Base-by-base conservation (phyloP, 1,140 invertebrate genomes). In the Telenomus remus region DNA sequence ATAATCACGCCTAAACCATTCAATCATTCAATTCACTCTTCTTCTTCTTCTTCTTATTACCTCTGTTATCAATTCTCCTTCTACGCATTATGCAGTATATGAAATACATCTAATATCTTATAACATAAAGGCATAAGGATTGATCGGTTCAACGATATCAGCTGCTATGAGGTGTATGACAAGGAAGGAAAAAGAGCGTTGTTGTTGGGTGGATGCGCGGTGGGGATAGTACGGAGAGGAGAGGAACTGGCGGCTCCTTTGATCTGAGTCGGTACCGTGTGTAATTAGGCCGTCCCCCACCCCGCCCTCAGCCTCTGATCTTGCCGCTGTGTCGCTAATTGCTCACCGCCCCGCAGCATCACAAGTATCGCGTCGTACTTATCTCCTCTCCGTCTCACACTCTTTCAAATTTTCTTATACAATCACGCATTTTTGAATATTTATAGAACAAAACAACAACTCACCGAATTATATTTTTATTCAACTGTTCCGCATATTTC, bases 271-370 rank as follows among this genome's bases (percentile, higher is more conserved):
- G 82, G 84, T 85, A 85, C 84, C 82, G 84, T 86, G 84, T 86
- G 84, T 86, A 86, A 86, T 86, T 86, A 86, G 84, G 84, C 84
- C 81, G 82, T 77, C 83, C 84, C 84, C 84, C 83, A 84, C 84
- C 82, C 80, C 82, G 81, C 82, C 83, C 83, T 79, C 79, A 64
- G 82, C 78, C 84, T 84, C 83, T 85, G 83, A 85, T 86, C 84
- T 86, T 75, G 84, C 84, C 83, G 84, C 84, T 85, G 83, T 85
- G 84, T 85, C 84, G 84, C 84, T 86, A 85, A 86, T 85, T 84
- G 84, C 84, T 86, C 84, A 84, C 84, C 84, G 84, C 84, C 84
- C 82, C 84, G 82, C 83, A 83, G 84, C 84, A 77, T 71, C 74
- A 85, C 82, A 82, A 84, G 81, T 82, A 79, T 82, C 84, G 82